These are phyloP conservation scores for Coelogynopora nodosa DNA, from an alignment of 2,888 invertebrate species.

Conservation along the genomic window DNA sequence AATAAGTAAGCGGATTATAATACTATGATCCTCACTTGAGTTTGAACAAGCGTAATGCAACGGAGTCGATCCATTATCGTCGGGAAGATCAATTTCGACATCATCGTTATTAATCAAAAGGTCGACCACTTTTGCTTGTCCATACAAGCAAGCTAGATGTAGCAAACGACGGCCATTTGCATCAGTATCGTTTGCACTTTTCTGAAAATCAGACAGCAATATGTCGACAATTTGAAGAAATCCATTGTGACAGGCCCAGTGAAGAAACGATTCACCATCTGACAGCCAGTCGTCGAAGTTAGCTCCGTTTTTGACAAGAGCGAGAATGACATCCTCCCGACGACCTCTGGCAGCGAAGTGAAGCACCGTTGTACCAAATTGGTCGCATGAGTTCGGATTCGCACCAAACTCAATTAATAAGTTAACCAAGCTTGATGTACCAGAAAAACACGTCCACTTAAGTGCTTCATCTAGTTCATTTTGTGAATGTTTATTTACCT, in stretches of 20 bases:
- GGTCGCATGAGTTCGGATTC: conserved; percentile 35
- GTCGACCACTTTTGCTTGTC: not conserved
- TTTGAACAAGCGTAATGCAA: conserved; percentile 38
- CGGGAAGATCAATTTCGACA: conserved; percentile 30
- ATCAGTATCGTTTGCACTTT: conserved; percentile 26
- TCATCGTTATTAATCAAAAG: not conserved
- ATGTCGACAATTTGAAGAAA: not conserved
- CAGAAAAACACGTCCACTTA: conserved; percentile 38
- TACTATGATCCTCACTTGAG: not conserved
- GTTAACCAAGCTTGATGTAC: not conserved
- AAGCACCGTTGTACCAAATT: conserved; percentile 41
- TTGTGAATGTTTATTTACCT: not conserved
- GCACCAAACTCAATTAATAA: conserved; percentile 35
- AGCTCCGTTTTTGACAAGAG: conserved; percentile 31
- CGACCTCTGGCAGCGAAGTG: conserved; percentile 32
- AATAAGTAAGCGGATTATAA: conserved; percentile 22
- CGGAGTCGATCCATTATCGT: conserved; percentile 40
- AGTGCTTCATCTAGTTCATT: conserved; percentile 33
- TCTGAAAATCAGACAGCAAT: not conserved
- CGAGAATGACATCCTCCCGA: conserved; percentile 27
- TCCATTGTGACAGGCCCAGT: conserved; percentile 39
- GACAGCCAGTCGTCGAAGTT: conserved; percentile 34
- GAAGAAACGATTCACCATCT: conserved; percentile 31
- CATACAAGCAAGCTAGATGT: conserved; percentile 37
- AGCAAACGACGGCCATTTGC: conserved; percentile 4